These are phyloP conservation scores for Drosophila engyochracea DNA, from an alignment of 2,888 invertebrate species.

Conservation along the genomic window DNA sequence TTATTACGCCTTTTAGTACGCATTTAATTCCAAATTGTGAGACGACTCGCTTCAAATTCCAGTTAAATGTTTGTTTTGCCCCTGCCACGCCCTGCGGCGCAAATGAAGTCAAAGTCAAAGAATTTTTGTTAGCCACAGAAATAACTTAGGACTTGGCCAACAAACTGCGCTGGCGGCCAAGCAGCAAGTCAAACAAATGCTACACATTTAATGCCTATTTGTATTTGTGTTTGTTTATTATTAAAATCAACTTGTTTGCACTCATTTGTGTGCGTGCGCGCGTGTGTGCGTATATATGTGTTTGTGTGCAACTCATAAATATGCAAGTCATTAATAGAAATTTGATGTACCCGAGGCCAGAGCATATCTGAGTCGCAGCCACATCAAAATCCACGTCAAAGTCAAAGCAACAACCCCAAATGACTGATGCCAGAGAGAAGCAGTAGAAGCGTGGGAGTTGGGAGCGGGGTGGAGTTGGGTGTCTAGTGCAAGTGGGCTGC, in stretches of 20 bases:
- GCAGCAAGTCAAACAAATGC: slow-evolving; percentile 58
- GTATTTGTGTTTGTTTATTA: slow-evolving; percentile 72
- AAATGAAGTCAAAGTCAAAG: slow-evolving; percentile 42
- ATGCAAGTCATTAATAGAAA: slow-evolving; percentile 81
- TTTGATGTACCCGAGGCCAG: slow-evolving; percentile 65
- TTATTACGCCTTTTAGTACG: slow-evolving; percentile 69
- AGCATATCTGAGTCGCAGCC: slow-evolving; percentile 12
- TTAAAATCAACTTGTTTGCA: slow-evolving; percentile 76
- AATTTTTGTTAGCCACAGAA: slow-evolving; percentile 34
- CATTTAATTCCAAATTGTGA: slow-evolving; percentile 44
- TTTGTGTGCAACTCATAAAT: slow-evolving; percentile 65
- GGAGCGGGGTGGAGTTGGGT: neutral
- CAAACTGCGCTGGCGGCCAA: slow-evolving; percentile 46
- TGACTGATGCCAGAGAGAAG: slow-evolving; percentile 19
- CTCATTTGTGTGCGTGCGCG: slow-evolving; percentile 30
- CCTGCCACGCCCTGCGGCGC: slow-evolving; percentile 19
- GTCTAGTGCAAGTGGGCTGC: slow-evolving; percentile 29
- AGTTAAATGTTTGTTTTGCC: slow-evolving; percentile 67
- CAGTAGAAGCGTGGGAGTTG: neutral
- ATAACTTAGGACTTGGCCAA: slow-evolving; percentile 27
- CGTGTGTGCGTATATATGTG: slow-evolving; percentile 6
- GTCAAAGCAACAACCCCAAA: slow-evolving; percentile 62
- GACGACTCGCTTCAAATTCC: slow-evolving; percentile 52
- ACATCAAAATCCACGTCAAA: slow-evolving; percentile 57
- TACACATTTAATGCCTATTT: slow-evolving; percentile 70